Percentiles rank a stretch among this genome's conserved stretches.
phyloP scores from a whole-genome alignment of 2,797 vertebrate species.

The Numenius phaeopus region DNA sequence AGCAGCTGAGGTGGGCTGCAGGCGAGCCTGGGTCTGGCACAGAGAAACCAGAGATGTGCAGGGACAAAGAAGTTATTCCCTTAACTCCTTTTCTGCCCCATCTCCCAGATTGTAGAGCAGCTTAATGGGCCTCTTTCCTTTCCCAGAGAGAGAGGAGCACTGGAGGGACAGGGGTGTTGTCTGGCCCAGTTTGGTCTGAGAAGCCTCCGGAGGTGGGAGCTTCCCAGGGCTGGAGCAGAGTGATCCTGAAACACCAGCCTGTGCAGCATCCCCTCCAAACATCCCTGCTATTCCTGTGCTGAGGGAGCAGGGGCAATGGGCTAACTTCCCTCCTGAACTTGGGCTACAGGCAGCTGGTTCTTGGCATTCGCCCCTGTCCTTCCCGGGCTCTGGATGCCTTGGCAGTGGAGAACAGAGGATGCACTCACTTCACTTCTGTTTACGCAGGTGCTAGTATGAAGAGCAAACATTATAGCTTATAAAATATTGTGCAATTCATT shows the following conservation, averaged over 20 bases:
- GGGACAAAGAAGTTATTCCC: not conserved
- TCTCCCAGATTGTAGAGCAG: not conserved
- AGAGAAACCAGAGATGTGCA: not conserved
- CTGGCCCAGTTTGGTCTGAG: not conserved
- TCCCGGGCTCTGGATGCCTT: not conserved
- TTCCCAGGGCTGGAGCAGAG: not conserved
- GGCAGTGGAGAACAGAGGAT: not conserved
- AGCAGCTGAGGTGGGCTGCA: not conserved
- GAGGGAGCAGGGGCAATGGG: no score
- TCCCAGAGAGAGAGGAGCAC: not conserved
- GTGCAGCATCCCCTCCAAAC: not conserved
- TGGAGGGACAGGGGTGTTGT: not conserved
- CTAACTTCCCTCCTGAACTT: rapidly evolving
- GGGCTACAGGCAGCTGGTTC: not conserved
- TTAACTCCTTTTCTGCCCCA: not conserved
- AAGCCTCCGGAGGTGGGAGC: not conserved
- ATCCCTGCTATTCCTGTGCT: not conserved
- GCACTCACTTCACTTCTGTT: not conserved
- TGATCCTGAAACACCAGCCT: not conserved
- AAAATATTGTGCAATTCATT: not conserved
- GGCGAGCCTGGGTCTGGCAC: not conserved
- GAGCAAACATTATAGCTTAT: conserved; percentile 1
- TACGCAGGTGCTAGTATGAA: conserved; percentile 19
- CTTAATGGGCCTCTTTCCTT: not conserved
- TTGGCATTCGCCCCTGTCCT: not conserved